phyloP scores from a whole-genome alignment of 2,113 vertebrate species.

The Phainopepla nitens region DNA sequence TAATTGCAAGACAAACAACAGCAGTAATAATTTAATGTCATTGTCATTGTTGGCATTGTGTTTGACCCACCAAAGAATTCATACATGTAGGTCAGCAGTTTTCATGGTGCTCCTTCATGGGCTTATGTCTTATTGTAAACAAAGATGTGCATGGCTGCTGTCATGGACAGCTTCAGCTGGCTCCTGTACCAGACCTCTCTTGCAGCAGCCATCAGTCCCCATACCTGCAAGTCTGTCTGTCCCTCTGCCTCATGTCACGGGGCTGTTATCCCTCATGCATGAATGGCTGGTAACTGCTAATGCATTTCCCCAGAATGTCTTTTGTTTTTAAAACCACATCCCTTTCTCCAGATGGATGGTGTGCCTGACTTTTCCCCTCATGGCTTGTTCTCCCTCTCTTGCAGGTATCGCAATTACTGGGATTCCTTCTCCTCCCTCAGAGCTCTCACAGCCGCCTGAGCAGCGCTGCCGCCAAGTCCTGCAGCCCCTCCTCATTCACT shows the following conservation, averaged over 20 bases:
- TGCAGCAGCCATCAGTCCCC: neutral
- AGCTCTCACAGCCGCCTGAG: neutral
- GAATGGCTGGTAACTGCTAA: neutral
- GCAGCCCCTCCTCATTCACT: neutral
- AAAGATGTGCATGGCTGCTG: neutral
- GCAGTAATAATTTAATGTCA: neutral
- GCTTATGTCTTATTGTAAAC: neutral
- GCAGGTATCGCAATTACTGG: neutral
- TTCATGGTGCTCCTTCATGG: neutral
- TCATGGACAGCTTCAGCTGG: neutral
- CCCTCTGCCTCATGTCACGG: neutral
- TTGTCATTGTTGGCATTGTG: neutral
- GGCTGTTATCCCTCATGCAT: neutral
- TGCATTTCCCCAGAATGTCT: neutral
- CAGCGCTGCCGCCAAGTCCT: neutral
- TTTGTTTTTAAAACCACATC: neutral
- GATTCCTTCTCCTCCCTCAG: constrained; percentile 30
- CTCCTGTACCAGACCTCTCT: neutral
- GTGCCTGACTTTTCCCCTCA: neutral
- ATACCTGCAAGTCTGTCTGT: neutral
- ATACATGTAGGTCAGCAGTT: neutral
- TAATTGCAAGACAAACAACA: neutral
- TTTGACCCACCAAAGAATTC: neutral
- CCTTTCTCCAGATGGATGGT: neutral
- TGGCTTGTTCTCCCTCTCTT: neutral